Evolutionary conservation across 2,797 vertebrate genomes (phyloP).

Genomic region (Molossus molossus): DNA sequence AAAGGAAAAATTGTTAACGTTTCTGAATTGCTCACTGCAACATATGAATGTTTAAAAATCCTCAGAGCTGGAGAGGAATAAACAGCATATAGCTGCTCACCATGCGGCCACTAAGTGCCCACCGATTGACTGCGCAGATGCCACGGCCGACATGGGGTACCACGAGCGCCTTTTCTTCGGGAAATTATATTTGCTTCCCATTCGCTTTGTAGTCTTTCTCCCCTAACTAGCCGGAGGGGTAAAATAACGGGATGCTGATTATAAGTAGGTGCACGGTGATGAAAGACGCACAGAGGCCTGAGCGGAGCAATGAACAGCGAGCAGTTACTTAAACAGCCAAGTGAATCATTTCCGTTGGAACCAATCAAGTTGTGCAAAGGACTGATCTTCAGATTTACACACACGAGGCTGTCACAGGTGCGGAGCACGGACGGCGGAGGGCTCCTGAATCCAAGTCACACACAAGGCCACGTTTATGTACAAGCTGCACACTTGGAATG

Average conservation of each 20-base stretch:
- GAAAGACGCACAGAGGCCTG: conserved; percentile 42
- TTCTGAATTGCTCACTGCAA: neutral
- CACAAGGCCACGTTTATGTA: conserved; percentile 52
- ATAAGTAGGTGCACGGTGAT: conserved; percentile 71
- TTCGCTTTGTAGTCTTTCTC: conserved; percentile 29
- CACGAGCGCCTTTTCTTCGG: neutral
- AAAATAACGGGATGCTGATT: neutral
- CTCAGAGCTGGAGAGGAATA: neutral
- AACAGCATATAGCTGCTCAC: fast-evolving
- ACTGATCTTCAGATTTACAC: conserved; percentile 71
- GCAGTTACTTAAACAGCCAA: conserved; percentile 74
- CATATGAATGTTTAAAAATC: neutral
- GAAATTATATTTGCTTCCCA: conserved; percentile 51
- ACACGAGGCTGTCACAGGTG: conserved; percentile 51
- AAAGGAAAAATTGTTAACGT: neutral
- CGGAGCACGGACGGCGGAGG: conserved; percentile 30
- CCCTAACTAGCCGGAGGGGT: neutral
- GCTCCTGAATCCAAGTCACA: conserved; percentile 50
- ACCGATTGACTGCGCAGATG: neutral
- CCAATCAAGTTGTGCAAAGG: conserved; percentile 71
- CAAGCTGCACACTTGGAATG: conserved; percentile 61
- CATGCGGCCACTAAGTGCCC: neutral
- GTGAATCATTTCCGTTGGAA: conserved; percentile 77
- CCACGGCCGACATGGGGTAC: neutral
- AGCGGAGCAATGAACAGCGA: conserved; percentile 77